Conservation (phyloP, 2,888 invertebrate species). For the Polylopha cassiicola region DNA sequence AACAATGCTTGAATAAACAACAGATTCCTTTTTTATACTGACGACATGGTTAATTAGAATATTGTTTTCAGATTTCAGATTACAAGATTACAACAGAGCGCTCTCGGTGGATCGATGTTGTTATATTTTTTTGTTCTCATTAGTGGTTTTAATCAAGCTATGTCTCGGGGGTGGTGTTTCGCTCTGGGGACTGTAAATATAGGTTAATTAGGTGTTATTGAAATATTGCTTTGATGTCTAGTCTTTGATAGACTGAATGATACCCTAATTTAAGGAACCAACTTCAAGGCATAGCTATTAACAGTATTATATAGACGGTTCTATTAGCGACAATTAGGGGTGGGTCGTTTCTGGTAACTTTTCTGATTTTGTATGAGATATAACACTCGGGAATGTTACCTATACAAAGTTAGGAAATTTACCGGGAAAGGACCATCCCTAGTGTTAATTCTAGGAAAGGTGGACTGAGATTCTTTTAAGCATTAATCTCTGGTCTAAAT, state of each 20-base stretch:
- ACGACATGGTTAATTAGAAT: constrained; percentile 40
- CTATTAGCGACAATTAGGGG: too few species aligned
- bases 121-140: constrained; percentile 45
- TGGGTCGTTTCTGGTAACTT: too few species aligned
- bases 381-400: too few species aligned
- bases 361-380: too few species aligned
- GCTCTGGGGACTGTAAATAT: constrained; percentile 32
- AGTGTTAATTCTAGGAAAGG: too few species aligned
- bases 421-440: too few species aligned
- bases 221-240: constrained; percentile 32
- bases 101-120: constrained; percentile 41
- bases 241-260: constrained; percentile 21
- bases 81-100: constrained; percentile 68
- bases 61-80: constrained; percentile 69
- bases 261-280: too few species aligned
- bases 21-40: constrained; percentile 19
- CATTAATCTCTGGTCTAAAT: too few species aligned
- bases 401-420: too few species aligned
- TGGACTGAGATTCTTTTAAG: too few species aligned
- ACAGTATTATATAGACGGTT: too few species aligned
- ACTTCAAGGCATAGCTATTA: too few species aligned
- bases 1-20: constrained; percentile 9
- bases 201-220: constrained; percentile 31
- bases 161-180: constrained; percentile 34
- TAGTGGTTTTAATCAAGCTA: constrained; percentile 44